These are phyloP conservation scores for Deroplatys truncata DNA, from an alignment of 2,888 invertebrate genomes.

Conservation along the genomic window DNA sequence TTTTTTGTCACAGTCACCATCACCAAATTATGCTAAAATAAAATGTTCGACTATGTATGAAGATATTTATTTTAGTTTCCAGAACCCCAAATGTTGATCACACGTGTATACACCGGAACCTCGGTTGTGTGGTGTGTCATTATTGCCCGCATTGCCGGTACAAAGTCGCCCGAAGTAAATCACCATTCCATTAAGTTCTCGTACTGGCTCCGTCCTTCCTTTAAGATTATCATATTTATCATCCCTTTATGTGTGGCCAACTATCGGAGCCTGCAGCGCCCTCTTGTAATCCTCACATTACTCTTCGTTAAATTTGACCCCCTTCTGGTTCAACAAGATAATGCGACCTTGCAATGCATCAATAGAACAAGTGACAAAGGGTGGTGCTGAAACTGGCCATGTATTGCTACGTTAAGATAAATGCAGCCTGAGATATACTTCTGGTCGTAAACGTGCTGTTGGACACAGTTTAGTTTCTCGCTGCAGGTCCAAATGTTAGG, in stretches of 20 bases:
- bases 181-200: not conserved
- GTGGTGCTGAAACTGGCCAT: not conserved
- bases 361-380: not conserved
- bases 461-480: no score
- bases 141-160: not conserved
- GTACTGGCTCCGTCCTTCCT: not conserved
- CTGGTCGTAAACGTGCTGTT: no score
- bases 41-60: no score
- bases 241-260: not conserved
- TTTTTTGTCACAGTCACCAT: no score
- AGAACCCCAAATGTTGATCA: no score
- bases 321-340: not conserved
- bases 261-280: not conserved
- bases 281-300: not conserved
- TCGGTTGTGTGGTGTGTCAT: not conserved
- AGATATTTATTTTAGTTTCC: no score
- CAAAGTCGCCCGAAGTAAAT: not conserved
- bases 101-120: no score
- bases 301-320: not conserved
- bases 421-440: no score
- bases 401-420: no score
- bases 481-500: no score
- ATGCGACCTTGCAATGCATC: not conserved
- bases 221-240: not conserved
- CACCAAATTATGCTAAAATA: no score